These are phyloP conservation scores for Microchrysa polita DNA, from an alignment of 2,888 invertebrate genomes.

Conservation along the genomic window DNA sequence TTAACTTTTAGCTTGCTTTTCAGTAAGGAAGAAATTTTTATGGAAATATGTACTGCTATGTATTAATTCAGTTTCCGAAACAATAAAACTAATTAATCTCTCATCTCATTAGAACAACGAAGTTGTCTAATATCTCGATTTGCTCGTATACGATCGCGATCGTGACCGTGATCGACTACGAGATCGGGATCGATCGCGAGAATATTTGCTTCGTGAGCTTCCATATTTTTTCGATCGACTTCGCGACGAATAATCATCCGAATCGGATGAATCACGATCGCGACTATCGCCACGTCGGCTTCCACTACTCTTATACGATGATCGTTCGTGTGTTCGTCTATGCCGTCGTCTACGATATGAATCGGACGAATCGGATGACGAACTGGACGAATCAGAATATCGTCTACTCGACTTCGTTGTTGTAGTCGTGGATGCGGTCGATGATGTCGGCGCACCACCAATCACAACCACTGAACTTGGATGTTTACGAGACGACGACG, in stretches of 20 bases:
- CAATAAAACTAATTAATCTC: neutral
- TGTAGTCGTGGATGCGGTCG: slow-evolving; percentile 8
- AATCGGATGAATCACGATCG: slow-evolving; percentile 56
- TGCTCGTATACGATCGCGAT: slow-evolving; percentile 34
- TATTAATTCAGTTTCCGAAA: neutral
- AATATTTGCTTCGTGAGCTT: slow-evolving; percentile 40
- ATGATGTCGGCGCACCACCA: too few species aligned
- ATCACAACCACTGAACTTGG: slow-evolving; percentile 28
- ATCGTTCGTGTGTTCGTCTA: slow-evolving; percentile 29
- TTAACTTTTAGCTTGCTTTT: neutral
- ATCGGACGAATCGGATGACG: slow-evolving; percentile 46
- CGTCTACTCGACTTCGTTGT: slow-evolving; percentile 7
- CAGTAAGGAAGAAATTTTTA: slow-evolving; percentile 8
- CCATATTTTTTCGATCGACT: slow-evolving; percentile 48
- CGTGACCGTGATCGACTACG: slow-evolving; percentile 39
- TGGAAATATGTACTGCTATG: too few species aligned
- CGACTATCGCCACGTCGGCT: slow-evolving; percentile 47
- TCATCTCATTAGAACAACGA: neutral
- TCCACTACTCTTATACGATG: slow-evolving; percentile 20
- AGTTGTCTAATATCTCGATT: slow-evolving; percentile 34
- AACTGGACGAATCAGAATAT: slow-evolving; percentile 32
- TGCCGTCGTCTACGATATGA: slow-evolving; percentile 39
- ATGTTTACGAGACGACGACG: slow-evolving; percentile 5
- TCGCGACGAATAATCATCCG: slow-evolving; percentile 52
- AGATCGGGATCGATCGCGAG: slow-evolving; percentile 37